These are phyloP conservation scores for Lates calcarifer DNA, from an alignment of 2,113 vertebrate genomes.

Conservation along the genomic window DNA sequence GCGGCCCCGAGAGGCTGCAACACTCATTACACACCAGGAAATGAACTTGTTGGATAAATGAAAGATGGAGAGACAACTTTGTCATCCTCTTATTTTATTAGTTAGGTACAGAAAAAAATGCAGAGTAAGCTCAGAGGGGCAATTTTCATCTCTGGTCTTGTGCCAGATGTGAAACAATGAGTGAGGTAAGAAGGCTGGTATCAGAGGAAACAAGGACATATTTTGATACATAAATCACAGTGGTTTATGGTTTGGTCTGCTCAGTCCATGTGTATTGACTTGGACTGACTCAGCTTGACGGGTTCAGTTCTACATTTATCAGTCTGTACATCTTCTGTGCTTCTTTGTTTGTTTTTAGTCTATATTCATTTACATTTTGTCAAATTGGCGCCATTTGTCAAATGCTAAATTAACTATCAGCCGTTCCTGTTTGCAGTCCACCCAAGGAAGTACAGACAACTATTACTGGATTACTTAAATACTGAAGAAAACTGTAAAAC, in stretches of 20 bases:
- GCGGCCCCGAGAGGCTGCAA: background rate
- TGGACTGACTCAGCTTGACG: no score
- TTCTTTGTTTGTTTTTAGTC: background rate
- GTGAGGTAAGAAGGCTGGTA: background rate
- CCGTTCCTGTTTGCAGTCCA: background rate
- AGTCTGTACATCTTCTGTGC: no score
- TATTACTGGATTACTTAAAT: background rate
- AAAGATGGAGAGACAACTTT: background rate
- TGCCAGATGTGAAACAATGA: no score
- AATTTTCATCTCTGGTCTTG: background rate
- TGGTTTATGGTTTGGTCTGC: no score
- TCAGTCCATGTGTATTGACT: no score
- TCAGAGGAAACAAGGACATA: no score
- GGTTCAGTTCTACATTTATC: no score
- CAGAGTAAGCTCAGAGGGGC: background rate
- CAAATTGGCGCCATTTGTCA: background rate
- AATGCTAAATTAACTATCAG: background rate
- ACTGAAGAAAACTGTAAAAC: background rate
- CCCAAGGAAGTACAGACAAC: background rate
- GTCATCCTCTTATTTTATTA: background rate
- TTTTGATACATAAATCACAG: background rate
- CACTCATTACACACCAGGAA: constrained; percentile 1
- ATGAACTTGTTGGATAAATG: background rate
- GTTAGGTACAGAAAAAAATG: background rate
- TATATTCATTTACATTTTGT: background rate